phyloP scores from a whole-genome alignment of 2,888 invertebrate species.

The Eupsilia transversa region DNA sequence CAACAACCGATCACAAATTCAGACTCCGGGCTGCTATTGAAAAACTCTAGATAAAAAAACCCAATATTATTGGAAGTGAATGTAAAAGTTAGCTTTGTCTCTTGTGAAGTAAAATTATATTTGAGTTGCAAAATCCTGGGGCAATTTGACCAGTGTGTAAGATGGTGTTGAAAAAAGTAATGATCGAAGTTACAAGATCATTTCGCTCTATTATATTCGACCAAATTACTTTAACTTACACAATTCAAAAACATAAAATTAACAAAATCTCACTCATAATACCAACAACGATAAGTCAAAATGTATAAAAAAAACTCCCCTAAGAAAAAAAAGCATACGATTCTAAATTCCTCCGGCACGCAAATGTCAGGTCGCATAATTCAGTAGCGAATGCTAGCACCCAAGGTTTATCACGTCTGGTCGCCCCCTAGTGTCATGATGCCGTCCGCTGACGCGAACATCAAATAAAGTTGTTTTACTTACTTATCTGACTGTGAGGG shows the following conservation, averaged over 20 bases:
- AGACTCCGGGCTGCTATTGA: too few relatives aligned
- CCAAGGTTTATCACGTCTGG: conserved; percentile 76
- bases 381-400: conserved; percentile 42
- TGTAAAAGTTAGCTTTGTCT: background rate
- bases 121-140: background rate
- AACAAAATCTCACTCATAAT: conserved; percentile 6
- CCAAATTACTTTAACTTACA: background rate
- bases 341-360: conserved; percentile 72
- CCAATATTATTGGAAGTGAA: background rate
- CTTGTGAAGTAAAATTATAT: background rate
- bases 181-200: background rate
- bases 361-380: conserved; percentile 70
- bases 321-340: conserved; percentile 61
- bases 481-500: conserved; percentile 83
- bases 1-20: too few relatives aligned
- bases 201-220: background rate
- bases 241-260: background rate
- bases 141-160: background rate
- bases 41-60: too few relatives aligned
- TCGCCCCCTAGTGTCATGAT: conserved; percentile 77
- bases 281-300: conserved; percentile 27
- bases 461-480: conserved; percentile 90
- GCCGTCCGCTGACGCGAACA: conserved; percentile 83
- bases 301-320: conserved; percentile 38
- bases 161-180: background rate